These are phyloP conservation scores for Centropyge bicolor DNA, from an alignment of 2,797 vertebrate species.

Conservation along the genomic window DNA sequence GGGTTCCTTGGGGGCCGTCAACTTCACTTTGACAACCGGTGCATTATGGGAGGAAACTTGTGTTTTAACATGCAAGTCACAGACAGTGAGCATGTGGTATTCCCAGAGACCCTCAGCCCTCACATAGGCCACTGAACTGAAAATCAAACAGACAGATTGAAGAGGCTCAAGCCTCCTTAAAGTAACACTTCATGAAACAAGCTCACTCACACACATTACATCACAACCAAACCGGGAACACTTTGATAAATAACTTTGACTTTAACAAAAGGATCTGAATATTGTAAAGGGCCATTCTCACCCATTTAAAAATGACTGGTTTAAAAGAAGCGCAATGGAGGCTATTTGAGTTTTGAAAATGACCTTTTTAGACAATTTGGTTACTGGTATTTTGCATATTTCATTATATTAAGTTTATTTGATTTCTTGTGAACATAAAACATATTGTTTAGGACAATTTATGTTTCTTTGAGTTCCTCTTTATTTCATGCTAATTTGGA, in stretches of 20 bases:
- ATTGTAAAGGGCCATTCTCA: too few species aligned
- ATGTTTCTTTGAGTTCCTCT: too few species aligned
- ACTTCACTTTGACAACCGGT: not conserved
- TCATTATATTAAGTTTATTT: not conserved
- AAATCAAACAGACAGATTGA: constrained; percentile 42
- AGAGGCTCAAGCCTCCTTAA: constrained; percentile 10
- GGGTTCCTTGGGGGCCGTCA: not conserved
- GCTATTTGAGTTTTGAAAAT: too few species aligned
- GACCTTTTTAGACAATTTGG: too few species aligned
- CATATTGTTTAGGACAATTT: too few species aligned
- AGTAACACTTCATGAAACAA: constrained; percentile 3
- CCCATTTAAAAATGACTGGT: too few species aligned
- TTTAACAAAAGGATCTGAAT: not conserved
- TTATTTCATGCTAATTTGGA: too few species aligned
- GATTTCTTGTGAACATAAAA: too few species aligned
- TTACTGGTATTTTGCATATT: not conserved
- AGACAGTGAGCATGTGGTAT: constrained; percentile 1
- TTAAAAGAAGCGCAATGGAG: too few species aligned
- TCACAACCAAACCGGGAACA: not conserved
- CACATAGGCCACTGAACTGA: constrained; percentile 17
- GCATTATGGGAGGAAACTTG: not conserved
- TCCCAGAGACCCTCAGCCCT: constrained; percentile 28
- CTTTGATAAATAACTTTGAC: not conserved
- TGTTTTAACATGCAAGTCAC: not conserved
- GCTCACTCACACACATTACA: not conserved